These are phyloP conservation scores for Grapholita molesta DNA, from an alignment of 1,140 invertebrate genomes.

Conservation along the genomic window DNA sequence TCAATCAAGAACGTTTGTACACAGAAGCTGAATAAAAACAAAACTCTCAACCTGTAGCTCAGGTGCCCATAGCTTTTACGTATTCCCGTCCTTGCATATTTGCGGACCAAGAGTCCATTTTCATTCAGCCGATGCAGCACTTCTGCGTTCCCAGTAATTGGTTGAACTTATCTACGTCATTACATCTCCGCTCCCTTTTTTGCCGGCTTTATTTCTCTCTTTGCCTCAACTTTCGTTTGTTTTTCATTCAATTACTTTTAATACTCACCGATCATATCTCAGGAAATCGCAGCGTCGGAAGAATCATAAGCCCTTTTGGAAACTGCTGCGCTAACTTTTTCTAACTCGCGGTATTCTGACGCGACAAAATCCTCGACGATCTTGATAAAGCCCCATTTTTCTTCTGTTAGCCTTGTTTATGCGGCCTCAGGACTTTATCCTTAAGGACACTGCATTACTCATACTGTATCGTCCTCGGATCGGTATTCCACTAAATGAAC, in stretches of 20 bases:
- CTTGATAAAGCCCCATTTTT: constrained; percentile 49
- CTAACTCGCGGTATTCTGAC: constrained; percentile 20
- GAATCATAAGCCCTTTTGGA: constrained; percentile 9
- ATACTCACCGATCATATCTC: constrained; percentile 47
- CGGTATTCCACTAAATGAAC: constrained; percentile 75
- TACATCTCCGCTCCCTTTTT: constrained; percentile 72
- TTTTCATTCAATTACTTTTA: constrained; percentile 73
- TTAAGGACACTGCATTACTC: constrained; percentile 62
- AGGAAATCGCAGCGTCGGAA: constrained; percentile 31
- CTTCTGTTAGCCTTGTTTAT: constrained; percentile 43
- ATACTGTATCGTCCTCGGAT: constrained; percentile 65
- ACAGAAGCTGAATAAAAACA: constrained; percentile 16
- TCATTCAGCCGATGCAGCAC: constrained; percentile 67
- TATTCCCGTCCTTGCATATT: constrained; percentile 65
- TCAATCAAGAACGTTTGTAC: neutral
- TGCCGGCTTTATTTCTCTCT: constrained; percentile 60
- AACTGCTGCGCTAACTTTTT: constrained; percentile 13
- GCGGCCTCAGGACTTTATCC: constrained; percentile 48
- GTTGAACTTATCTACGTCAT: constrained; percentile 74
- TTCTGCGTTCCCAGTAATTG: constrained; percentile 68
- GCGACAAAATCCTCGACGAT: constrained; percentile 33
- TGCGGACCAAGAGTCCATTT: constrained; percentile 61
- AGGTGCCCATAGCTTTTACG: constrained; percentile 37
- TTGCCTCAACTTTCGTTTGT: constrained; percentile 61
- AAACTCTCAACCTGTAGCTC: constrained; percentile 38